A percentile compares a stretch with the other conserved stretches of the same genome.
Conservation (phyloP, 2,797 vertebrate genomes). For the Oreochromis mossambicus region DNA sequence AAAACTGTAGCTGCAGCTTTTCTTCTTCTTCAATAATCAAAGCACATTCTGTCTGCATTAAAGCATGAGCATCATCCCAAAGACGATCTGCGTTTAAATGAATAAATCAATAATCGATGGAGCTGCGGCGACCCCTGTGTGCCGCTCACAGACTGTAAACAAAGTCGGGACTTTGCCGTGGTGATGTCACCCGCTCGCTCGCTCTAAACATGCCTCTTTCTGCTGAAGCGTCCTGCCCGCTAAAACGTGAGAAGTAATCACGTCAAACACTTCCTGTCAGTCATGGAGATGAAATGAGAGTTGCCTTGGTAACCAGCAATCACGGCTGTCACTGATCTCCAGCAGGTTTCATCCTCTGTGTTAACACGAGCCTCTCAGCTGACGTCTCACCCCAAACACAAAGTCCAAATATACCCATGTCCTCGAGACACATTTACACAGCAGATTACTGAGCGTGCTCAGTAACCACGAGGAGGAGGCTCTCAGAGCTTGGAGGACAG, state of each 20-base stretch:
- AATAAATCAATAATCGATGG: not conserved
- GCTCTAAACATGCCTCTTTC: not conserved
- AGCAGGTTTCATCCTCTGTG: constrained; percentile 2
- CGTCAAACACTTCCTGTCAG: not conserved
- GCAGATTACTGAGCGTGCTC: constrained; percentile 14
- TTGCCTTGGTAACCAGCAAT: not conserved
- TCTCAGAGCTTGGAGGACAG: not conserved
- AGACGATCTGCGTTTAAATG: not conserved
- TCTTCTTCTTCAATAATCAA: not conserved
- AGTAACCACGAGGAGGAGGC: not conserved
- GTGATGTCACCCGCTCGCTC: not conserved
- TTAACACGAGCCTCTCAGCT: not conserved
- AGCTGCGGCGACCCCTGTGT: not conserved
- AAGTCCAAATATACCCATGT: constrained; percentile 8
- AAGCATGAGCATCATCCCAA: not conserved
- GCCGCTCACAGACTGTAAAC: not conserved
- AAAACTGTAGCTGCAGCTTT: not conserved
- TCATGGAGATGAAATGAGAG: not conserved
- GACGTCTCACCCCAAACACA: not conserved
- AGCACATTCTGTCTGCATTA: not conserved
- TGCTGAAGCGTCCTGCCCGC: not conserved
- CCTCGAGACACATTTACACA: constrained; percentile 15
- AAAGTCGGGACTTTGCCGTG: not conserved
- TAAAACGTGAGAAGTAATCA: not conserved
- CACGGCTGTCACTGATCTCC: not conserved